Percentiles rank a stretch among this genome's conserved stretches.
These are phyloP conservation scores for Centrocercus urophasianus DNA, from an alignment of 2,113 vertebrate species.

Conservation along the genomic window DNA sequence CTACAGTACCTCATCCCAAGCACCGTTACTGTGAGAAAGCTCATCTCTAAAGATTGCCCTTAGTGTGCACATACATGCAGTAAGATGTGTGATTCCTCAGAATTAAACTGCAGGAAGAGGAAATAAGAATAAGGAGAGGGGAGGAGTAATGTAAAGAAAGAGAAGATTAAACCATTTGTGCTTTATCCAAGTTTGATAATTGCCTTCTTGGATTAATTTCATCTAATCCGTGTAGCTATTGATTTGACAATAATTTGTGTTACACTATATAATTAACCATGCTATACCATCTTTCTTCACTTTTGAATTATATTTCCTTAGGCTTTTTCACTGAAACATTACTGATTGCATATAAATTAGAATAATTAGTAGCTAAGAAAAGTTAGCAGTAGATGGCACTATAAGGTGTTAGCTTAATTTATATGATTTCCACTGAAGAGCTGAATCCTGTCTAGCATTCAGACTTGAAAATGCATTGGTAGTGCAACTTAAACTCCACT, in stretches of 20 bases:
- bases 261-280: background rate
- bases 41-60: background rate
- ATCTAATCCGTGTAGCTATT: constrained; percentile 36
- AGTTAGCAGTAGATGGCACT: constrained; percentile 50
- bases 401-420: constrained; percentile 25
- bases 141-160: background rate
- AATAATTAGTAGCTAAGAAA: constrained; percentile 1
- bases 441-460: background rate
- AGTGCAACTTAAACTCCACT: background rate
- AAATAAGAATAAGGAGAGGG: background rate
- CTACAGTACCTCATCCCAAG: background rate
- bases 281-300: background rate
- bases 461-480: background rate
- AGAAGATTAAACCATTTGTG: background rate
- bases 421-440: background rate
- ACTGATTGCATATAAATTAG: background rate
- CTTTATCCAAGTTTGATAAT: constrained; percentile 24
- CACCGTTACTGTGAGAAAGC: background rate
- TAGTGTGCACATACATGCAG: background rate
- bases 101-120: background rate
- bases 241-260: constrained; percentile 49
- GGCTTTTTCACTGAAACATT: constrained; percentile 1
- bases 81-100: background rate
- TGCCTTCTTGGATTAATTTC: constrained; percentile 26
- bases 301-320: background rate